Base-by-base conservation (phyloP, 2,113 vertebrate genomes). In the Microcebus tavaratra region DNA sequence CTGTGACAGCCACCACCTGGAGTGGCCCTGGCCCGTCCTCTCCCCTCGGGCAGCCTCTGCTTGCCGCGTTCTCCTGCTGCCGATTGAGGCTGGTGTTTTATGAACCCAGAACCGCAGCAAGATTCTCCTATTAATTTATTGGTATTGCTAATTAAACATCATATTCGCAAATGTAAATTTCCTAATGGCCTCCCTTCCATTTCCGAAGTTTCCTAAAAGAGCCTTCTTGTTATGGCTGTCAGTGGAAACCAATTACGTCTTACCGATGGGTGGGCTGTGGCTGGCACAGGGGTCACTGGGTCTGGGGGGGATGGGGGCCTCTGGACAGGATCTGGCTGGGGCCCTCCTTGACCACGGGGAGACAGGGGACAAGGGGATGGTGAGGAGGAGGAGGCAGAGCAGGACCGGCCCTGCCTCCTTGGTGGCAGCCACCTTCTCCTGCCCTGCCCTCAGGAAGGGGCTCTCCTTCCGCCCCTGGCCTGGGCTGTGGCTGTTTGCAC, bases 141-240 rank as follows among this genome's bases (percentile, higher is more conserved):
- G 98, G 98, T 98, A 98, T 98, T 98, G 98, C 98, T 99, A 99
- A 99, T 99, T 99, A 99, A 99, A 98, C 98, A 99, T 98, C 98
- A 99, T 98, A 99, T 99, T 99, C 97, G 42, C 98, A 99, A 99
- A 99, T 99, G 98, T 99, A 99, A 99, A 99, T 99, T 99, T 99
- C 98, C 98, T 99, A 99, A 99, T 99, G 98, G 98, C 98, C 97
- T 99, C 98, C 98, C 97, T 98, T 99, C 98, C 98, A 98, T 98
- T 98, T 98, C 98, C 97, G 95, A 98, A 98, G 96, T 96, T 42
- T 86, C 97, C 98, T 98, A 96, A 96, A 97, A 98, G 97, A 97
- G 98, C 84, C 84, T 96, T 97, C 97, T 98, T 97, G 97, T 97
- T 98, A 97, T 73, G 90, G 97, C 97, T 97, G 98, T 98, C 97